These are phyloP conservation scores for Sphenodon punctatus DNA, from an alignment of 2,797 vertebrate species.

Conservation along the genomic window DNA sequence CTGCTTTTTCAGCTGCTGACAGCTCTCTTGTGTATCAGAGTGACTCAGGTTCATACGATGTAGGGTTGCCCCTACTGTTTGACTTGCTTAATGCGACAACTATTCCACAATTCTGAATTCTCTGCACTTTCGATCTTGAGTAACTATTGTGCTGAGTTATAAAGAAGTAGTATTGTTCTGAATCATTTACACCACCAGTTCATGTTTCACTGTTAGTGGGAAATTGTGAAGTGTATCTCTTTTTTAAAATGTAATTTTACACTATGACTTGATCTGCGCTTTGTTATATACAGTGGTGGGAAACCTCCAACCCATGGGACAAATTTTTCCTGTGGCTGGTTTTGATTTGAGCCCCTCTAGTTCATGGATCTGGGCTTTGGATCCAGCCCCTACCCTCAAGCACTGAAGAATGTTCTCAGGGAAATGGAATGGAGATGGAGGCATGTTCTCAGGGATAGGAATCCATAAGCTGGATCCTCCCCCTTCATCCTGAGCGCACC, in stretches of 20 bases:
- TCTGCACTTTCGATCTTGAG: background rate
- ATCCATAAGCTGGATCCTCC: no score
- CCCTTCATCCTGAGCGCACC: no score
- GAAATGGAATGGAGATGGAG: no score
- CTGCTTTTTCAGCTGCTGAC: background rate
- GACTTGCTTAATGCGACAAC: background rate
- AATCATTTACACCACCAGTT: background rate
- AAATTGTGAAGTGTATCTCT: background rate
- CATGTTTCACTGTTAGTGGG: background rate
- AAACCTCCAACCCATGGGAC: no score
- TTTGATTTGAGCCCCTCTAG: no score
- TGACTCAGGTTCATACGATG: background rate
- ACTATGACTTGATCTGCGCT: background rate
- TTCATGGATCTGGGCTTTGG: no score
- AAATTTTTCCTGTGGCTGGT: no score
- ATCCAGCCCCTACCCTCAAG: no score
- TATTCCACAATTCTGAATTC: background rate
- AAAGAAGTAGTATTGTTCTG: background rate
- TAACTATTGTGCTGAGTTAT: background rate
- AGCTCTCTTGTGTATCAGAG: background rate
- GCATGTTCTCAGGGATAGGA: no score
- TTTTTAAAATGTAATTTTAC: background rate
- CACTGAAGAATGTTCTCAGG: no score
- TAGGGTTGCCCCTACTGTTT: background rate
- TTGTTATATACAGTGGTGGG: no score